These are phyloP conservation scores for Engraulis encrasicolus DNA, from an alignment of 2,113 vertebrate species.

Conservation along the genomic window DNA sequence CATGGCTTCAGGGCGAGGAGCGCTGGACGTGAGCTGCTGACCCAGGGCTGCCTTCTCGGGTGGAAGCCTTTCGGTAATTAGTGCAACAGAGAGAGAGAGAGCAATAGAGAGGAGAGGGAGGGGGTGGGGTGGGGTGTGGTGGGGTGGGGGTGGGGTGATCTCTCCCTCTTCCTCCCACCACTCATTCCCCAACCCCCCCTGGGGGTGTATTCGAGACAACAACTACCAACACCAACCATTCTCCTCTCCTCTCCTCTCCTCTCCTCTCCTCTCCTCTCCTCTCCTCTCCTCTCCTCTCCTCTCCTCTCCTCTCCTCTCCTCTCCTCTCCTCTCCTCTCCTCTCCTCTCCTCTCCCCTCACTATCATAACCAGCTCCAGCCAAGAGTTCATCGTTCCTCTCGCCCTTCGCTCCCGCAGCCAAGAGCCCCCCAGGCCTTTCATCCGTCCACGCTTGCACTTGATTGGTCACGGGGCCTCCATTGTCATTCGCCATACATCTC, in stretches of 20 bases:
- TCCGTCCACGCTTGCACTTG: background rate
- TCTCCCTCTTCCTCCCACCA: background rate
- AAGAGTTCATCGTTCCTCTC: conserved; percentile 7
- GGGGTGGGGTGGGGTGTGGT: conserved; percentile 14
- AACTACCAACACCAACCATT: background rate
- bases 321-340: background rate
- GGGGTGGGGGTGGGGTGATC: background rate
- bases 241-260: background rate
- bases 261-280: too few species aligned
- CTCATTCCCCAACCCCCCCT: background rate
- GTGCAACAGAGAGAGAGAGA: background rate
- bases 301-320: too few species aligned
- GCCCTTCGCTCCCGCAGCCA: background rate
- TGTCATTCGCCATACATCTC: conserved; percentile 8
- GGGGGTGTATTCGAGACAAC: background rate
- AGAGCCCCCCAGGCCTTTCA: background rate
- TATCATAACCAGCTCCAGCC: background rate
- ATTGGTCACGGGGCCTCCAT: background rate
- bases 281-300: too few species aligned
- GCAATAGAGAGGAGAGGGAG: background rate
- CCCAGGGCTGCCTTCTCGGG: background rate
- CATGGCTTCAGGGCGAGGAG: background rate
- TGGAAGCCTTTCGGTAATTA: background rate
- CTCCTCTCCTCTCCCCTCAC: background rate
- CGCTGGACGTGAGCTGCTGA: background rate